A percentile compares a stretch with the other conserved stretches of the same genome.
These are phyloP conservation scores for Suricata suricatta DNA, from an alignment of 2,113 vertebrate species.

Conservation along the genomic window DNA sequence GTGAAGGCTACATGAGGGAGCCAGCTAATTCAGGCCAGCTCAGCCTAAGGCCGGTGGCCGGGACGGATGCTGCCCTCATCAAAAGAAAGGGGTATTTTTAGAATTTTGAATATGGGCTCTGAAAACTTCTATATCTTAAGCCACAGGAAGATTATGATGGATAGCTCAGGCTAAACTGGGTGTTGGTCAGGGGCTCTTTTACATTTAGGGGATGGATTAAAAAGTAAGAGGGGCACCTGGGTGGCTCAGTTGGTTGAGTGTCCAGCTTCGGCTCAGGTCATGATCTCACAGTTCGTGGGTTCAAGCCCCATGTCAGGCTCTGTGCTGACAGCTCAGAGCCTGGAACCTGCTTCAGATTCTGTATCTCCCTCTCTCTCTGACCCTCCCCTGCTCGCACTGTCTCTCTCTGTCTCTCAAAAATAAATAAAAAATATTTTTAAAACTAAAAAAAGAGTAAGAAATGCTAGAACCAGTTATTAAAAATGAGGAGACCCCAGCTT, in stretches of 20 bases:
- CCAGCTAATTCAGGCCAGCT: constrained; percentile 33
- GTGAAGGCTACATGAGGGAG: neutral
- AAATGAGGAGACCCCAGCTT: neutral
- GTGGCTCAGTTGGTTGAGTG: too few species aligned
- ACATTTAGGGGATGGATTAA: neutral
- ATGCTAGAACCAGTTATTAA: constrained; percentile 29
- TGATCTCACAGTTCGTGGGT: too few species aligned
- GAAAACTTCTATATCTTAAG: constrained; percentile 6
- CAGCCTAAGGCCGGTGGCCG: constrained; percentile 10
- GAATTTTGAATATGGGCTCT: constrained; percentile 38
- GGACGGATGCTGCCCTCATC: neutral
- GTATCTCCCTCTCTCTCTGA: too few species aligned
- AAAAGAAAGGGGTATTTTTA: constrained; percentile 61
- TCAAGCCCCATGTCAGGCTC: too few species aligned
- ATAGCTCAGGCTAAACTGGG: neutral
- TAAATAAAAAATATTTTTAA: too few species aligned
- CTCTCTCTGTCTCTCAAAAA: too few species aligned
- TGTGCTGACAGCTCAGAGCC: too few species aligned
- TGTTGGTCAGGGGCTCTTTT: neutral
- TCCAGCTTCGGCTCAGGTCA: too few species aligned
- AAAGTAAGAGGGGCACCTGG: neutral
- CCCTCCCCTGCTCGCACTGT: too few species aligned
- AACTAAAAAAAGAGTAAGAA: neutral
- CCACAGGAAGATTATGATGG: constrained; percentile 39
- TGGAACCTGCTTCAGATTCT: too few species aligned